These are phyloP conservation scores for Melanogrammus aeglefinus DNA, from an alignment of 2,797 vertebrate species.

Conservation along the genomic window DNA sequence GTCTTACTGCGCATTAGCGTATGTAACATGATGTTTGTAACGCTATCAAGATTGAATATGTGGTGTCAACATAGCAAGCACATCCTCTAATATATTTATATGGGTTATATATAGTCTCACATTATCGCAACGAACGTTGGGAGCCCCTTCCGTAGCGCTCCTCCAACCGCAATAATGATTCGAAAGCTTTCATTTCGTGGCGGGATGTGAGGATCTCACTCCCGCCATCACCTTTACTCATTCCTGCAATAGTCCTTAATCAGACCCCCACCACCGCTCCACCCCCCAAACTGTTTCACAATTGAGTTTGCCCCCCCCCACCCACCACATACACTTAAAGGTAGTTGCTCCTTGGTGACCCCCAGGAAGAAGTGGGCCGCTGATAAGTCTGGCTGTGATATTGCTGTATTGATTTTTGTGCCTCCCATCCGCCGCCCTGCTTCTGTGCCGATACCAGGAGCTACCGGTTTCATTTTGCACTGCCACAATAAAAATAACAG, in stretches of 20 bases:
- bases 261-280: constrained; percentile 48
- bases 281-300: constrained; percentile 68
- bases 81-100: neutral
- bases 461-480: constrained; percentile 78
- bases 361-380: constrained; percentile 69
- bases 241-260: constrained; percentile 48
- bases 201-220: constrained; percentile 13
- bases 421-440: constrained; percentile 61
- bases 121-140: neutral
- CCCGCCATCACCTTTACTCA: neutral
- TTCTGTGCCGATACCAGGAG: constrained; percentile 51
- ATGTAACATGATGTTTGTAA: neutral
- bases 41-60: neutral
- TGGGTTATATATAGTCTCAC: neutral
- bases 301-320: constrained; percentile 69
- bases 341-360: constrained; percentile 76
- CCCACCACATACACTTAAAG: constrained; percentile 58
- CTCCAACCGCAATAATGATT: constrained; percentile 10
- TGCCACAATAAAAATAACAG: constrained; percentile 81
- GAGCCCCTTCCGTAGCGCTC: neutral
- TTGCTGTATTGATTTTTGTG: constrained; percentile 82
- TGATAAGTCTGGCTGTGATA: constrained; percentile 82
- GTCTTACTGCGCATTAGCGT: neutral
- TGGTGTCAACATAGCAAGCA: neutral
- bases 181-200: constrained; percentile 44